Evolutionary conservation across 1,140 invertebrate species (phyloP).

Genomic region (Tribolium castaneum): DNA sequence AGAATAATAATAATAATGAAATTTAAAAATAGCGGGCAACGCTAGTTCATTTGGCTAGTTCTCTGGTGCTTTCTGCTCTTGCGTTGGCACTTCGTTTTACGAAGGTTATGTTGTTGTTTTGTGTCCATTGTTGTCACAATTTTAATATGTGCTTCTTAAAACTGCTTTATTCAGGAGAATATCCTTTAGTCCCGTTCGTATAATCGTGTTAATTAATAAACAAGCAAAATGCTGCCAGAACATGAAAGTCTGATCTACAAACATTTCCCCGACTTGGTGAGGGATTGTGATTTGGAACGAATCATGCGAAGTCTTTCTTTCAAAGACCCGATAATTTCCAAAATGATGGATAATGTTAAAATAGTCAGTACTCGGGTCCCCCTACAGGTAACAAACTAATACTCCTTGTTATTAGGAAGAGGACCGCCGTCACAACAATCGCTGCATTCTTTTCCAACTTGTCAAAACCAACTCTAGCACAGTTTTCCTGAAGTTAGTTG

Average conservation of each 20-base stretch:
- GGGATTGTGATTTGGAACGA: slow-evolving; percentile 10
- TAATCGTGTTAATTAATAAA: slow-evolving; percentile 1
- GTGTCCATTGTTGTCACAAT: slow-evolving; percentile 3
- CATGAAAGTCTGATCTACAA: slow-evolving; percentile 34
- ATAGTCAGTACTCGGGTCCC: not conserved
- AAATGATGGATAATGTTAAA: slow-evolving; percentile 11
- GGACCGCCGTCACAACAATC: slow-evolving; percentile 16
- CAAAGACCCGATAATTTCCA: not conserved
- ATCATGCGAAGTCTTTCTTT: not conserved
- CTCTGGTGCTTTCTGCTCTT: not conserved
- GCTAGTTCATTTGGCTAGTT: too few relatives aligned
- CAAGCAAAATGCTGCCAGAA: slow-evolving; percentile 13
- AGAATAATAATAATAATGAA: too few relatives aligned
- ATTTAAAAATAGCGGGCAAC: too few relatives aligned
- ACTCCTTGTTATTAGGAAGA: not conserved
- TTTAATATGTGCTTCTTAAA: not conserved
- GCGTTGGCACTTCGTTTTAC: slow-evolving; percentile 56
- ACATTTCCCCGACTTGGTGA: slow-evolving; percentile 5
- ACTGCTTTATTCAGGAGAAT: not conserved
- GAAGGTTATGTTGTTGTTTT: slow-evolving; percentile 49
- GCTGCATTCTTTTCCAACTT: slow-evolving; percentile 22
- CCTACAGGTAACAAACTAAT: not conserved
- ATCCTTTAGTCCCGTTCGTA: not conserved
- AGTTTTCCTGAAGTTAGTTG: not conserved
- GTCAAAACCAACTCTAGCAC: not conserved